Evolutionary conservation across 2,113 vertebrate genomes (phyloP).

Genomic region (Furnarius figulus): DNA sequence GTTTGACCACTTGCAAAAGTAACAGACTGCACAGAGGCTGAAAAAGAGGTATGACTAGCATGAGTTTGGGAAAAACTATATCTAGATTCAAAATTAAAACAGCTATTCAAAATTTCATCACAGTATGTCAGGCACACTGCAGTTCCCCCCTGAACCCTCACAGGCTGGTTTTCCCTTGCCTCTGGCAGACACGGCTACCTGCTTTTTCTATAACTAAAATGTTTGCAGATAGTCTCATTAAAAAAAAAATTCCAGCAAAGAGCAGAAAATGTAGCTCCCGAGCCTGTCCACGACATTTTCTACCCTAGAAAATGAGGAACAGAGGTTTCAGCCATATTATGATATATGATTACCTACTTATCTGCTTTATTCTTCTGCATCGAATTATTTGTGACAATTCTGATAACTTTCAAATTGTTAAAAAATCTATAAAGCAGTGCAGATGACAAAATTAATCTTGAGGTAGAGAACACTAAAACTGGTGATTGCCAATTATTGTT

Average conservation of each 20-base stretch:
- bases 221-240: background rate
- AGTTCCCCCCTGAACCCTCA: background rate
- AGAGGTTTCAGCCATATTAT: background rate
- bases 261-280: background rate
- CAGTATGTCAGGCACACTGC: background rate
- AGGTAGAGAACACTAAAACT: background rate
- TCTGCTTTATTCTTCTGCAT: background rate
- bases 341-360: background rate
- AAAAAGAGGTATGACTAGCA: background rate
- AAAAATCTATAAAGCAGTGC: background rate
- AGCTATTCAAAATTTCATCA: constrained; percentile 4
- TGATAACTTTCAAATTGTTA: background rate
- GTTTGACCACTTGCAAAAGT: constrained; percentile 29
- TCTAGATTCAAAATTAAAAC: background rate
- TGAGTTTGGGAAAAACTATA: background rate
- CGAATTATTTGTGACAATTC: background rate
- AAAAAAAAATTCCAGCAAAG: background rate
- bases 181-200: background rate
- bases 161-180: background rate
- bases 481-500: background rate
- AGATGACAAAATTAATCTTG: background rate
- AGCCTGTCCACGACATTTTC: background rate
- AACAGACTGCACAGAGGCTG: background rate
- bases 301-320: background rate
- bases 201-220: background rate